Evolutionary conservation across 2,113 vertebrate species (phyloP).

Genomic region (Vombatus ursinus): DNA sequence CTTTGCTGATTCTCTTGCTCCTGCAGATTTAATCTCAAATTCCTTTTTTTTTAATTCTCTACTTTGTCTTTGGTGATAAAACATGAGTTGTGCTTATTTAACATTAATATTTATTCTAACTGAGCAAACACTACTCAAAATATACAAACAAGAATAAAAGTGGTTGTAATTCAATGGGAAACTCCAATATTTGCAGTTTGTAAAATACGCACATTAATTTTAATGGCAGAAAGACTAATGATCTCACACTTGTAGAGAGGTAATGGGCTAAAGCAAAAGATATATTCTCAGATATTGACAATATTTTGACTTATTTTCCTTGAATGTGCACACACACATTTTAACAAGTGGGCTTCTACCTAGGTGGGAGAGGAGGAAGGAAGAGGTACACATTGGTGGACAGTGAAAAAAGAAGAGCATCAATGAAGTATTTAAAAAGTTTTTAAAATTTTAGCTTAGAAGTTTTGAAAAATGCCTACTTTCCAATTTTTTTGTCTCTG

Average conservation of each 20-base stretch:
- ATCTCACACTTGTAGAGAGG: not conserved
- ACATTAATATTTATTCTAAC: not conserved
- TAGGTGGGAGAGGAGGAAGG: not conserved
- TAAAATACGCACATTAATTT: not conserved
- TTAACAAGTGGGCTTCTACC: not conserved
- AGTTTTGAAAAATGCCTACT: not conserved
- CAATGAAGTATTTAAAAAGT: not conserved
- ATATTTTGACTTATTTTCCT: not conserved
- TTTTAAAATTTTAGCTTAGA: not conserved
- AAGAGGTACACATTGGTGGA: not conserved
- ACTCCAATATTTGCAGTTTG: not conserved
- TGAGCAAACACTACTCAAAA: not conserved
- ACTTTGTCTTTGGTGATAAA: not conserved
- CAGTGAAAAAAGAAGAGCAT: not conserved
- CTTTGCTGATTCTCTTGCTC: not conserved
- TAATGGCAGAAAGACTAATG: not conserved
- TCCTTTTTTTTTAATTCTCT: not conserved
- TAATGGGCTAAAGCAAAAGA: not conserved
- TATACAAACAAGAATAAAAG: not conserved
- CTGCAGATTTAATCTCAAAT: not conserved
- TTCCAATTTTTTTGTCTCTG: not conserved
- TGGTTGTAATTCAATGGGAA: not conserved
- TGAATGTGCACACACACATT: not conserved
- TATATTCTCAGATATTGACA: not conserved
- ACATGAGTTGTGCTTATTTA: not conserved